Conservation (phyloP, 2,888 invertebrate species). For the Eupithecia exiguata region DNA sequence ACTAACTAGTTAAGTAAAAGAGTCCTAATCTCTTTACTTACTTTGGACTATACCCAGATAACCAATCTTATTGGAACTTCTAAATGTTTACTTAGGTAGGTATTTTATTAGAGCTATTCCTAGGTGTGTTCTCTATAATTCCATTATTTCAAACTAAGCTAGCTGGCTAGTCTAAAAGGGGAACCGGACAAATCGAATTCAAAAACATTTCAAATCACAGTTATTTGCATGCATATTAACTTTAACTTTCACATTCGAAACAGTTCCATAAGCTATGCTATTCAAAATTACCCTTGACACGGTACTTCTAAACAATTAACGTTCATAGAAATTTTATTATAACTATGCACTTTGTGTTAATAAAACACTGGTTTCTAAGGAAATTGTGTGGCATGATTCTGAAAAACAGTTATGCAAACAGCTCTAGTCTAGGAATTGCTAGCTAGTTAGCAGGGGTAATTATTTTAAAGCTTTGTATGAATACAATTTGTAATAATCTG, state of each 20-base stretch:
- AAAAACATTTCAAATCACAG: slow-evolving; percentile 1
- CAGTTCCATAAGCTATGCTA: slow-evolving; percentile 30
- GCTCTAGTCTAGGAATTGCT: not conserved
- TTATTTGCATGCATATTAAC: slow-evolving; percentile 28
- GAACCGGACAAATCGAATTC: not conserved
- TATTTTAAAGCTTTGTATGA: not conserved
- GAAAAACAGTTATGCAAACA: slow-evolving; percentile 1
- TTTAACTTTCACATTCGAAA: slow-evolving; percentile 2
- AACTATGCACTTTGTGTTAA: not conserved
- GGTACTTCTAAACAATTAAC: slow-evolving; percentile 50
- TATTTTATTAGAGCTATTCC: not conserved
- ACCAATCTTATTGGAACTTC: not conserved
- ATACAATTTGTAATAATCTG: not conserved
- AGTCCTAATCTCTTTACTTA: too few species aligned
- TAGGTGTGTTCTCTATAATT: not conserved
- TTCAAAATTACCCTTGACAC: slow-evolving; percentile 58
- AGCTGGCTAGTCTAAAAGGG: not conserved
- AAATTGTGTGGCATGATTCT: slow-evolving; percentile 57
- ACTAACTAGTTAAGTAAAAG: too few species aligned
- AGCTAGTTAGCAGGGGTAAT: not conserved
- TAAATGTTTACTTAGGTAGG: not conserved
- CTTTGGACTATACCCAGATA: not conserved
- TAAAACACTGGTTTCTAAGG: slow-evolving; percentile 53
- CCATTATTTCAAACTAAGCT: not conserved
- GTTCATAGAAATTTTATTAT: slow-evolving; percentile 56